phyloP scores from a whole-genome alignment of 2,888 invertebrate species.

The Ochropleura plecta region DNA sequence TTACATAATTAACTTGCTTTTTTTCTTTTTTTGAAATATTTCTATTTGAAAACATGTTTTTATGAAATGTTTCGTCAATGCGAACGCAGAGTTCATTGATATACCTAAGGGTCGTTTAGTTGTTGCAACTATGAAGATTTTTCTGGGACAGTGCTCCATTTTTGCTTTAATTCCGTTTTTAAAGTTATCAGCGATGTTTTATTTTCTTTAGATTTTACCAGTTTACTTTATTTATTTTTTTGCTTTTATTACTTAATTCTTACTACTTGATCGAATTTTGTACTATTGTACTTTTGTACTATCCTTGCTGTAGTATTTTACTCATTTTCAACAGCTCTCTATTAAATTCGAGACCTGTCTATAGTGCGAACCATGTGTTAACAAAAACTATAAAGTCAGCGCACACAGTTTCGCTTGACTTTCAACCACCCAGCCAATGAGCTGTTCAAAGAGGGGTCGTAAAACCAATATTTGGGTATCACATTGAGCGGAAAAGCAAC shows the following conservation, averaged over 20 bases:
- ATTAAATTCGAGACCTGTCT: neutral
- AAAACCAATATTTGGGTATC: conserved; percentile 3
- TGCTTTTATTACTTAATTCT: neutral
- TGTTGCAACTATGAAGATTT: neutral
- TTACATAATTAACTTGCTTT: neutral
- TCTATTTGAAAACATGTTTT: neutral
- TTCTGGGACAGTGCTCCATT: neutral
- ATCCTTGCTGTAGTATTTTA: neutral
- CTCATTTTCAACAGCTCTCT: neutral
- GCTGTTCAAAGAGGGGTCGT: conserved; percentile 29
- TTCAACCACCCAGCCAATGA: conserved; percentile 33
- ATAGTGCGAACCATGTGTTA: neutral
- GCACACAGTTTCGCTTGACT: conserved; percentile 26
- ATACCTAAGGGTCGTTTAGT: neutral
- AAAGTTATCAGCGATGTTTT: neutral
- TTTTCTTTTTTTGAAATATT: neutral
- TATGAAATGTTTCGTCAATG: neutral
- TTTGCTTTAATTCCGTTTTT: neutral
- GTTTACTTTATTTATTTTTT: neutral
- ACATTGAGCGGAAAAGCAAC: neutral
- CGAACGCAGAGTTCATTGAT: neutral
- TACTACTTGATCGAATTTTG: neutral
- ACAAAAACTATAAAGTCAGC: conserved; percentile 13
- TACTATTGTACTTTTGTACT: neutral
- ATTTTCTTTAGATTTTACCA: neutral